phyloP scores from a whole-genome alignment of 1,140 invertebrate genomes.

The Galleria mellonella region DNA sequence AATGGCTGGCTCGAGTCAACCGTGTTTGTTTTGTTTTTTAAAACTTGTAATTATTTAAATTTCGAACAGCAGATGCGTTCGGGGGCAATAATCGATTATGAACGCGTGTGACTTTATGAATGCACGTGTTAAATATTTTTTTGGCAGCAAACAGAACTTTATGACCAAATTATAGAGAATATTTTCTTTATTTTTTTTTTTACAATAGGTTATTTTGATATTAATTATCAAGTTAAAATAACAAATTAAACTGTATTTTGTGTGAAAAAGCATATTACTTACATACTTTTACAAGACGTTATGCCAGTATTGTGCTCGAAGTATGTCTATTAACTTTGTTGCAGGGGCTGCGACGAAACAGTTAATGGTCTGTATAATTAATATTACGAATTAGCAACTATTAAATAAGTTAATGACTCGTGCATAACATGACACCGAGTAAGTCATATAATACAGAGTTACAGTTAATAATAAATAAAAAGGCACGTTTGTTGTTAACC shows the following conservation, averaged over 20 bases:
- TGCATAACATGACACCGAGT: slow-evolving; percentile 2
- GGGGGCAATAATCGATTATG: slow-evolving; percentile 58
- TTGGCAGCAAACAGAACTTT: not conserved
- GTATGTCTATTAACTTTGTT: too few species aligned
- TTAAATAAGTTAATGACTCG: slow-evolving; percentile 30
- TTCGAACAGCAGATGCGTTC: slow-evolving; percentile 64
- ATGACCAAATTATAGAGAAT: not conserved
- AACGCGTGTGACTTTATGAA: slow-evolving; percentile 20
- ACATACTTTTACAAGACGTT: too few species aligned
- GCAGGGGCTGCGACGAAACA: slow-evolving; percentile 21
- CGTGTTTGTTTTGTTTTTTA: slow-evolving; percentile 52
- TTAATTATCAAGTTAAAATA: too few species aligned
- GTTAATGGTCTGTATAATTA: slow-evolving; percentile 51
- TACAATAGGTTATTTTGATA: too few species aligned
- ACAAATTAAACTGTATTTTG: too few species aligned
- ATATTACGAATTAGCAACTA: slow-evolving; percentile 27
- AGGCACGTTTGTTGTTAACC: too few species aligned
- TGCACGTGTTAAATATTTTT: not conserved
- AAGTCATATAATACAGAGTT: too few species aligned
- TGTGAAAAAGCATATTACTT: too few species aligned
- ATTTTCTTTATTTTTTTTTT: too few species aligned
- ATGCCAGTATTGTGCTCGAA: too few species aligned
- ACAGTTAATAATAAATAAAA: too few species aligned
- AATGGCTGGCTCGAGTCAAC: slow-evolving; percentile 50
- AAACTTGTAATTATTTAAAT: slow-evolving; percentile 69